A percentile compares a stretch with the other conserved stretches of the same genome.
Conservation (phyloP, 23 tunicate genomes). For the Styela plicata region DNA sequence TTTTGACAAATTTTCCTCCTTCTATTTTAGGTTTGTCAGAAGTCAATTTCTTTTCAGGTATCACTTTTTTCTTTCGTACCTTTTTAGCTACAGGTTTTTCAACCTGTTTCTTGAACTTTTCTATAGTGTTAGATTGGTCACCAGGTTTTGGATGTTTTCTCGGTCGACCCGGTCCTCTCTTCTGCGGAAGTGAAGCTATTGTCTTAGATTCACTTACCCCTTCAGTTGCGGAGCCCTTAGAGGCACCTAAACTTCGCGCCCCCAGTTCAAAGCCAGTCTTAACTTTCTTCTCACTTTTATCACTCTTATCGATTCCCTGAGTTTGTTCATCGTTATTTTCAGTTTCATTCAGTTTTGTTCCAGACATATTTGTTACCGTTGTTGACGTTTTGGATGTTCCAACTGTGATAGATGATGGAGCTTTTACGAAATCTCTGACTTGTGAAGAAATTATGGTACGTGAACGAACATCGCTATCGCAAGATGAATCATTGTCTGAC, state of each 20-base stretch:
- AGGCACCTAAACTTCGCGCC: constrained; percentile 22
- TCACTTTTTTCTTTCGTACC: constrained; percentile 2
- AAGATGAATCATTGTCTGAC: constrained; percentile 72
- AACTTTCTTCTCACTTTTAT: background rate
- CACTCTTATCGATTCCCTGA: background rate
- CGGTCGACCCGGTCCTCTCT: constrained; percentile 62
- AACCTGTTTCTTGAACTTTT: constrained; percentile 13
- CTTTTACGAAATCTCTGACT: constrained; percentile 2
- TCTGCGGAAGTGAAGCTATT: background rate
- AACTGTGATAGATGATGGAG: background rate
- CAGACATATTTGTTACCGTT: background rate
- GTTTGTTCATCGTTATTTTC: background rate
- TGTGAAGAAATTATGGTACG: background rate
- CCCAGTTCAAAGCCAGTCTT: constrained; percentile 63
- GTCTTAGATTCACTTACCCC: constrained; percentile 4
- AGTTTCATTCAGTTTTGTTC: background rate
- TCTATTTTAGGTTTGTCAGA: background rate
- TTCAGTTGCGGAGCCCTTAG: background rate
- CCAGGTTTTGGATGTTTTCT: constrained; percentile 49
- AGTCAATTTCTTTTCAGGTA: background rate
- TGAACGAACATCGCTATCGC: constrained; percentile 27
- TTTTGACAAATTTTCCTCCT: background rate
- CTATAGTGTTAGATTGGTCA: background rate
- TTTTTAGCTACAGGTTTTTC: background rate
- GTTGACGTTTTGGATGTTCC: background rate